Base-by-base conservation (phyloP, 1,140 invertebrate species). In the Bradynema listronoti region DNA sequence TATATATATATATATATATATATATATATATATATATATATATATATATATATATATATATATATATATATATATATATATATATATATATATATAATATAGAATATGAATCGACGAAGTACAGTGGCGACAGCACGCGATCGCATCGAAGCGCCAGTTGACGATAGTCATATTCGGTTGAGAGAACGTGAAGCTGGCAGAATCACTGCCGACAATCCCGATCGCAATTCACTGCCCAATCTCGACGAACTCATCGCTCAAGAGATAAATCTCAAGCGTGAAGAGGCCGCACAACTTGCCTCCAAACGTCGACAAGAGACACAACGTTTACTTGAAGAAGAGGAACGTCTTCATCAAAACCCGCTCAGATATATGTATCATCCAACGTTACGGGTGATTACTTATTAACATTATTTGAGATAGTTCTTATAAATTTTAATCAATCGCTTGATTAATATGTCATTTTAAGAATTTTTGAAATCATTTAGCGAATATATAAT, bases 311-410 rank as follows among this genome's bases (percentile, higher is more conserved):
- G 94, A 59, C 91, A 97, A 80, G 91, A 94, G 80, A 83, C 94
- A 49, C 85, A 91, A 68, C 84, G 88, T 62, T 86, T 91, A 81
- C 85, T 87, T 71, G 90, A 96, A 79, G 87, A 93, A 79, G 86
- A 87, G 55, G 91, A 95, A 80, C 85, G 88, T 79, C 85, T 91
- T 56, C 84, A 88, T 78, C 88, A 88, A 68, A 94, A 94, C 83
- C 91, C 91, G 69, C 83, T 95, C 62, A 85, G 94, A 54, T 93
- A 92, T 80, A 83, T 95, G 79, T 86, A 90, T 85, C 91, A 89
- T 87, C 90, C 91, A 71, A 86, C 89, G 83, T 87, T 97, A 69
- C 92, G 91, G 88, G 92, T 97, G 83, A 83, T 82, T 46, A 22
- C 54, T 55, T 33, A 57, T n/a, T n/a, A n/a, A n/a, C n/a, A 55